These are phyloP conservation scores for Petromus typicus DNA, from an alignment of 2,113 vertebrate species.

Conservation along the genomic window DNA sequence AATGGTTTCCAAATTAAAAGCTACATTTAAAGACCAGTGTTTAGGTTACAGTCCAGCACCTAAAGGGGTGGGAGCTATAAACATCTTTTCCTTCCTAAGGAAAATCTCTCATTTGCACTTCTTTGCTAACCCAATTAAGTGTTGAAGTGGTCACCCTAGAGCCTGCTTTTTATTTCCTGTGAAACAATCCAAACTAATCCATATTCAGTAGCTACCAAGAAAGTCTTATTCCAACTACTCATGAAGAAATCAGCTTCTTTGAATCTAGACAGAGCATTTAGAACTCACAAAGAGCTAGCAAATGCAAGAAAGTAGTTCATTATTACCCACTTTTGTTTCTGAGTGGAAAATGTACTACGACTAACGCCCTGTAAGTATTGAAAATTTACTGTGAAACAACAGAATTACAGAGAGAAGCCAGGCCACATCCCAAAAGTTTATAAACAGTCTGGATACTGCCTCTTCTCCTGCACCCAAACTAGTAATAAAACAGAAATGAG, in stretches of 20 bases:
- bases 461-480: not conserved
- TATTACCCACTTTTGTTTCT: conserved; percentile 82
- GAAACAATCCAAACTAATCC: conserved; percentile 76
- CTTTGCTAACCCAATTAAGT: conserved; percentile 77
- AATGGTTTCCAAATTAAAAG: conserved; percentile 73
- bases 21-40: conserved; percentile 46
- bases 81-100: conserved; percentile 70
- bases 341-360: conserved; percentile 76
- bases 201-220: conserved; percentile 77
- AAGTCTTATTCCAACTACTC: conserved; percentile 74
- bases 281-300: conserved; percentile 74
- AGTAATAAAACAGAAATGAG: not conserved
- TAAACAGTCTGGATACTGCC: not conserved
- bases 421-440: not conserved
- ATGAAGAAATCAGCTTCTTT: conserved; percentile 58
- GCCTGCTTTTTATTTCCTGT: conserved; percentile 70
- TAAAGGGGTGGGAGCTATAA: conserved; percentile 47
- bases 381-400: not conserved
- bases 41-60: conserved; percentile 74
- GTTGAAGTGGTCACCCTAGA: conserved; percentile 70
- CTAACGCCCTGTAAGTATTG: not conserved
- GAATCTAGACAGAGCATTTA: conserved; percentile 71
- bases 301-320: conserved; percentile 80
- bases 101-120: conserved; percentile 77
- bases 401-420: not conserved